Percentiles rank a stretch among this genome's conserved stretches.
Conservation (phyloP, 2,888 invertebrate genomes). For the Lymantria dispar region DNA sequence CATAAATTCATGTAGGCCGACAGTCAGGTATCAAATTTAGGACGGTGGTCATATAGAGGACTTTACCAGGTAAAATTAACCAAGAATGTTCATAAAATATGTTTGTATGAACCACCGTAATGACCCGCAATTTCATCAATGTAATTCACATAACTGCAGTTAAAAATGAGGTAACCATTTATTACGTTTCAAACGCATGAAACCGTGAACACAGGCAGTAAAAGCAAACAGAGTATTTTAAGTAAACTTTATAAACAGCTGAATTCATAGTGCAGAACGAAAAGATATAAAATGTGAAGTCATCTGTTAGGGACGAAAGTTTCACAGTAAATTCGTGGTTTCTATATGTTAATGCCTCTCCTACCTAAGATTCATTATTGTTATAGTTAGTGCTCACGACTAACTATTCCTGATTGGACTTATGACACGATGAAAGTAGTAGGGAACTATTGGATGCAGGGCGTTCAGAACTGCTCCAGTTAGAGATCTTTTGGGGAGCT, state of each 20-base stretch:
- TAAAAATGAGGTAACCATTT: neutral
- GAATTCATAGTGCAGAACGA: neutral
- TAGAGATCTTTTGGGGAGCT: too few species aligned
- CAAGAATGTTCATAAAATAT: too few species aligned
- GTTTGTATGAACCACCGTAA: neutral
- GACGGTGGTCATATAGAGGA: too few species aligned
- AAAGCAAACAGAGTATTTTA: neutral
- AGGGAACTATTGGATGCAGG: too few species aligned
- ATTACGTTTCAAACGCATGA: neutral
- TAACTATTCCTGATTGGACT: too few species aligned
- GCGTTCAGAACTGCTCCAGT: too few species aligned
- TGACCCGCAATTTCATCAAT: too few species aligned
- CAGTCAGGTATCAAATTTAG: too few species aligned
- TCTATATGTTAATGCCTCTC: neutral
- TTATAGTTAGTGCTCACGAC: too few species aligned
- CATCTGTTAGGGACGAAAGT: neutral
- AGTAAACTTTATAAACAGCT: neutral
- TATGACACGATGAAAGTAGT: too few species aligned
- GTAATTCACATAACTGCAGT: neutral
- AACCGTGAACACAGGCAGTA: neutral
- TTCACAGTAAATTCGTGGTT: neutral
- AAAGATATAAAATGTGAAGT: neutral
- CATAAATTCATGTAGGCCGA: too few species aligned
- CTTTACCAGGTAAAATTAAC: too few species aligned
- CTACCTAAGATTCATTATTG: neutral